Evolutionary conservation across 2,888 invertebrate species (phyloP).

Genomic region (Pelosia muscerda): DNA sequence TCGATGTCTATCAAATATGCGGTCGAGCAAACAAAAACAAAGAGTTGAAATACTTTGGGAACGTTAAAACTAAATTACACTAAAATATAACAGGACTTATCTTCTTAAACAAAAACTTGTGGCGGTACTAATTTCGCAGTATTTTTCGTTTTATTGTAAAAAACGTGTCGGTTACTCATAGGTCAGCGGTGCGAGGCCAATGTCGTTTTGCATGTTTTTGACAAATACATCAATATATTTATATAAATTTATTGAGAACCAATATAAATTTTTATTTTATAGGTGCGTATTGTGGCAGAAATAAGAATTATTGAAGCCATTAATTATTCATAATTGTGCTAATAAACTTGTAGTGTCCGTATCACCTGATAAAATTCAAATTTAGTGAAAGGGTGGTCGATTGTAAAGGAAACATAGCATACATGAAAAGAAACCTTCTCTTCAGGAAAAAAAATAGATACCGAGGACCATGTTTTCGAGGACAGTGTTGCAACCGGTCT

Average conservation of each 20-base stretch:
- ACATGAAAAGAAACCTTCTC: too few relatives aligned
- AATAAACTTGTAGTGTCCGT: constrained; percentile 35
- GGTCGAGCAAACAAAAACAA: constrained; percentile 16
- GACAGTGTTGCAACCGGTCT: too few relatives aligned
- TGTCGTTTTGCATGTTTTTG: constrained; percentile 57
- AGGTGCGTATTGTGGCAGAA: constrained; percentile 31
- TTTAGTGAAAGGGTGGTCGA: too few relatives aligned
- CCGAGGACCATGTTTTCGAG: too few relatives aligned
- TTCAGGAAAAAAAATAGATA: too few relatives aligned
- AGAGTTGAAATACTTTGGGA: not conserved
- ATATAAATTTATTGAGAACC: constrained; percentile 51
- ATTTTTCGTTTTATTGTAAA: constrained; percentile 60
- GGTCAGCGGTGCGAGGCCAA: constrained; percentile 77
- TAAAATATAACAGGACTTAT: constrained; percentile 23
- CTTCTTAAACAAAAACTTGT: constrained; percentile 25
- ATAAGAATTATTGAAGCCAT: constrained; percentile 46
- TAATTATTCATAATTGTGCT: constrained; percentile 34
- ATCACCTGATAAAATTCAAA: not conserved
- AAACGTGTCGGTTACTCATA: constrained; percentile 76
- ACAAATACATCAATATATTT: constrained; percentile 51
- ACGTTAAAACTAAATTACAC: not conserved
- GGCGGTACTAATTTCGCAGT: constrained; percentile 50
- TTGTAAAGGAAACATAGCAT: too few relatives aligned
- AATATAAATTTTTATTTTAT: constrained; percentile 57
- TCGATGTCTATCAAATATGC: constrained; percentile 10